phyloP scores from a whole-genome alignment of 2,888 invertebrate species.

The Sepiola atlantica region DNA sequence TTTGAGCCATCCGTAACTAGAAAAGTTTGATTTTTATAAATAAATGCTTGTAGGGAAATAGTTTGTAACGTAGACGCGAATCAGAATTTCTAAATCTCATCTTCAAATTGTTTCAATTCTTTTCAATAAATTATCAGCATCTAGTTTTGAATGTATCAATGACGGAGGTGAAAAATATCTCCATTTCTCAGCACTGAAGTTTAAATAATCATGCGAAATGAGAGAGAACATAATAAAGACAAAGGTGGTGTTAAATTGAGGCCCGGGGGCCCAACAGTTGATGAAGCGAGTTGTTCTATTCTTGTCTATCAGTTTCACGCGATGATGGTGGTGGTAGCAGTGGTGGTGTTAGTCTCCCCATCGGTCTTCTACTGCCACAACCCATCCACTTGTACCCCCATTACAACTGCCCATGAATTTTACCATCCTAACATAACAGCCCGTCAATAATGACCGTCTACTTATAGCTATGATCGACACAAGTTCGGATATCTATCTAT shows the following conservation, averaged over 20 bases:
- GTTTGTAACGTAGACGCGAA: too few relatives aligned
- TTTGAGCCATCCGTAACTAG: too few relatives aligned
- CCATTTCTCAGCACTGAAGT: not conserved
- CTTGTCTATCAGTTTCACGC: not conserved
- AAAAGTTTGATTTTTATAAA: too few relatives aligned
- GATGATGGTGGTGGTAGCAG: not conserved
- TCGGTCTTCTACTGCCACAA: not conserved
- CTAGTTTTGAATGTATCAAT: not conserved
- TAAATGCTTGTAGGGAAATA: too few relatives aligned
- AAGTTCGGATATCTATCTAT: not conserved
- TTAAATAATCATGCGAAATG: not conserved
- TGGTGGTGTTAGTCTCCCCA: not conserved
- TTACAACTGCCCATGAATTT: too few relatives aligned
- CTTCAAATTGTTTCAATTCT: not conserved
- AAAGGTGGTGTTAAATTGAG: not conserved
- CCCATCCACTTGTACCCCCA: not conserved
- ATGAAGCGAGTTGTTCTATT: not conserved
- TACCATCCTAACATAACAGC: not conserved
- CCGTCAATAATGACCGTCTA: not conserved
- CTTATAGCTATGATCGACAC: not conserved
- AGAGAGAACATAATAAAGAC: not conserved
- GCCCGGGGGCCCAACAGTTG: not conserved
- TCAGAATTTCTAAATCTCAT: not conserved
- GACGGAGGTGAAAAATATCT: not conserved
- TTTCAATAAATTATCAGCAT: not conserved